These are phyloP conservation scores for Andrena camellia DNA, from an alignment of 2,888 invertebrate species.

Conservation along the genomic window DNA sequence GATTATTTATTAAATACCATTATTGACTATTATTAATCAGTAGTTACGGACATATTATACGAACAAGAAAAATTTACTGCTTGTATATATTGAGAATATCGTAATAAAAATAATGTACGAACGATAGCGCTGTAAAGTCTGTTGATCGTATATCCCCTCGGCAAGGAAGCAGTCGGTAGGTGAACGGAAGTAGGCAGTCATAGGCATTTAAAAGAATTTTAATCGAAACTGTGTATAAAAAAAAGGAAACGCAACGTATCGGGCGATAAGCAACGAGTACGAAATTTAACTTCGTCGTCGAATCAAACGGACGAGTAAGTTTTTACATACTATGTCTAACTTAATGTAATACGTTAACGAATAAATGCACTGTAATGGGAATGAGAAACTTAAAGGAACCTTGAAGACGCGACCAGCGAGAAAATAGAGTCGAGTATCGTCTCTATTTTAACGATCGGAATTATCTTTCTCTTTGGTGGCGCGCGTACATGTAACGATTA, in stretches of 20 bases:
- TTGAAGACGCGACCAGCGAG: neutral
- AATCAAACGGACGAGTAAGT: conserved; percentile 13
- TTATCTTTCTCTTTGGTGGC: too few relatives aligned
- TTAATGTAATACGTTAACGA: conserved; percentile 20
- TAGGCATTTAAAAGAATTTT: neutral
- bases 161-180: neutral
- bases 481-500: neutral
- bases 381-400: neutral
- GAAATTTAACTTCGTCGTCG: neutral
- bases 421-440: too few relatives aligned
- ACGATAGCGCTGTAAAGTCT: conserved; percentile 32
- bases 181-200: neutral
- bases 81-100: conserved; percentile 82
- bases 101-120: conserved; percentile 82
- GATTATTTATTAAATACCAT: conserved; percentile 67
- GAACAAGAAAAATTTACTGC: conserved; percentile 77
- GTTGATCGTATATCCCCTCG: conserved; percentile 19
- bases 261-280: too few relatives aligned
- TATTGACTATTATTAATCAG: conserved; percentile 66
- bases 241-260: neutral
- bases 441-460: too few relatives aligned
- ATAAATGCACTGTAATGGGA: conserved; percentile 21
- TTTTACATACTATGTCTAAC: conserved; percentile 26
- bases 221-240: conserved; percentile 1
- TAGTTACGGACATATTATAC: conserved; percentile 70